Evolutionary conservation across 2,797 vertebrate species (phyloP), one percentile per base, ranked within the genome.

Genomic region (Ceyx erithaca): DNA sequence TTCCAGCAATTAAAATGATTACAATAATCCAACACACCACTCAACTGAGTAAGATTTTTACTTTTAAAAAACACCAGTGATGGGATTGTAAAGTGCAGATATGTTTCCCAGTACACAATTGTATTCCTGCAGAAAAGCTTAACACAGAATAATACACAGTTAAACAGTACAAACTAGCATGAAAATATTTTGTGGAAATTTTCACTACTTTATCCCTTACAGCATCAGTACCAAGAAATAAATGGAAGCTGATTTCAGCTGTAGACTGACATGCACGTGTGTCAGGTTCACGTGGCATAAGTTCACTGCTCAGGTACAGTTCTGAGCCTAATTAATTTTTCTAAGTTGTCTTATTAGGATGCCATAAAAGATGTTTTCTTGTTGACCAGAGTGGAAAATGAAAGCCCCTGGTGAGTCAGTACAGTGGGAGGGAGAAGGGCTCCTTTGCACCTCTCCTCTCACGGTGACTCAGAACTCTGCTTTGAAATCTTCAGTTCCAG

Each of bases 341-440:
- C 55, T 31, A 35, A 76, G 63, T 55, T 22, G n/a, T 89, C 68
- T 76, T 79, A 48, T 84, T 83, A 89, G 52, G 55, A 69, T 69
- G 76, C 46, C 43, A 30, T 18, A 54, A 75, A 81, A 85, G 40
- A 66, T 25, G 72, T 57, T 85, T 82, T 43, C 63, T 85, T 91
- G 69, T 73, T 83, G 73, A 72, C 80, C 7, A 0, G 31, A 45
- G 55, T 21, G 14, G 54, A 82, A 85, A 81, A 85, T 28, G 79
- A 87, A 91, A 90, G 66, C 26, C 58, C 37, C 45, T 26, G 54
- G 57, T 92, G 92, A 94, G 72, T 93, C 89, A 90, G 41, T 55
- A 46, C 1, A 1, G 54, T 4, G 14, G 23, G 73, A 81, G 40
- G 59, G 71, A 57, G 57, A 64, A 82, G 49, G 25, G 35, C 46